Base-by-base conservation (phyloP, 1,140 invertebrate species). In the Magallana angulata region DNA sequence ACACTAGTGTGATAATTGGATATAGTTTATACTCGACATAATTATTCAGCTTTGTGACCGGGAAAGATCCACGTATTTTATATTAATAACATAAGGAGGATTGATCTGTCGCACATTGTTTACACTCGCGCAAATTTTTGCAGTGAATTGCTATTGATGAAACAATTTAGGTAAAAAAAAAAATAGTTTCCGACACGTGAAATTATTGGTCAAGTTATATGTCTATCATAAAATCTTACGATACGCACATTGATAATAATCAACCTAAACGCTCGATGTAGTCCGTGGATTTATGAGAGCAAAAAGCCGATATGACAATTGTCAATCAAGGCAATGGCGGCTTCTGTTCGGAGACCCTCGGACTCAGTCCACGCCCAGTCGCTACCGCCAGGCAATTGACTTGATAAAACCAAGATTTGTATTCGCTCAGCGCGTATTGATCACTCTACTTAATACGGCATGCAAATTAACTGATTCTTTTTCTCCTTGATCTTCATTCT, bases 361-460 rank as follows among this genome's bases (percentile, higher is more conserved):
- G 68, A 30, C 24, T 18, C 4, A 16, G 12, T 76, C 68, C 68
- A 76, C 68, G 68, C 68, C 68, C 36, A 12, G 68, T 30, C 68
- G 68, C 36, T 24, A 36, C 68, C 68, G 68, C 24, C 68, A 76
- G 68, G 68, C 68, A 76, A 76, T 76, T 76, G 68, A 76, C 68
- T 76, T 76, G 24, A 76, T 76, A 18, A 76, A 76, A 76, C 68
- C 24, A 76, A 76, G 68, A 76, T 76, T 76, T 30, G 68, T 76
- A 76, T 76, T 76, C 68, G 68, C 68, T 76, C 68, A 12, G 68
- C 30, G 68, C 24, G 68, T 76, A 76, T 76, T 76, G 68, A 76
- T 76, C 68, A 76, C 11, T 76, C 68, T 18, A 76, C 68, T 76
- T 76, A 76, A 76, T 76, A 76, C 68, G 68, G 68, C 68, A 76